Evolutionary conservation across 2,113 vertebrate species (phyloP), one percentile per base, ranked within the genome.

Genomic region (Zootoca vivipara): DNA sequence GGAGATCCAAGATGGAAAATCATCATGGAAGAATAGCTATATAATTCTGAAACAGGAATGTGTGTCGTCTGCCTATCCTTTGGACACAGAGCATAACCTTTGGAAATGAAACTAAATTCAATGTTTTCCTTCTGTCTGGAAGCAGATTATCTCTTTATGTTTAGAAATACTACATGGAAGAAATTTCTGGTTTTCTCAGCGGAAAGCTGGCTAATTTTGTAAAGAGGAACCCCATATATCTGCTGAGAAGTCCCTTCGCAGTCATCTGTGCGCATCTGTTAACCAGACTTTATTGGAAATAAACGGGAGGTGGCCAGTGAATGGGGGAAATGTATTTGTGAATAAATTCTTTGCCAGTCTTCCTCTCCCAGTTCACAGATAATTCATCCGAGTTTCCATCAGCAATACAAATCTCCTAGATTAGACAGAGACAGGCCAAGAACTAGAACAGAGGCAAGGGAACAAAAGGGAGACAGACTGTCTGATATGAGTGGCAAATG

Each of bases 201-300:
- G 7, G n/a, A 35, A 65, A 78, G 15, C 22, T 13, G 9, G 26
- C 62, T 67, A 86, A 78, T 46, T 65, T 86, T 65, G 40, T 78
- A 67, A 86, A 69, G 40, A 35, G 28, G n/a, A 69, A 52, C 64
- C 30, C n/a, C 30, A 28, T 33, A 52, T 56, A 79, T 56, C 77
- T 52, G 30, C 30, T 69, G 9, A 70, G 75, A 40, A 10, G 56
- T 80, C 42, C 42, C 33, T 56, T 38, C 72, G 30, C 46, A 56
- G 40, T 80, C 64, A 87, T 79, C n/a, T 72, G 46, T 52, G 46
- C 77, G 80, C 40, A 80, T 79, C 22, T 87, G 77, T 80, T 79
- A 79, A 56, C 85, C 77, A 87, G 42, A 52, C 33, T 69, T 80
- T 18, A 7, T 40, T 86, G 62, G 77, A 80, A 70, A 52, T 62